Evolutionary conservation across 2,888 invertebrate species (phyloP).

Genomic region (Thecophora atra): DNA sequence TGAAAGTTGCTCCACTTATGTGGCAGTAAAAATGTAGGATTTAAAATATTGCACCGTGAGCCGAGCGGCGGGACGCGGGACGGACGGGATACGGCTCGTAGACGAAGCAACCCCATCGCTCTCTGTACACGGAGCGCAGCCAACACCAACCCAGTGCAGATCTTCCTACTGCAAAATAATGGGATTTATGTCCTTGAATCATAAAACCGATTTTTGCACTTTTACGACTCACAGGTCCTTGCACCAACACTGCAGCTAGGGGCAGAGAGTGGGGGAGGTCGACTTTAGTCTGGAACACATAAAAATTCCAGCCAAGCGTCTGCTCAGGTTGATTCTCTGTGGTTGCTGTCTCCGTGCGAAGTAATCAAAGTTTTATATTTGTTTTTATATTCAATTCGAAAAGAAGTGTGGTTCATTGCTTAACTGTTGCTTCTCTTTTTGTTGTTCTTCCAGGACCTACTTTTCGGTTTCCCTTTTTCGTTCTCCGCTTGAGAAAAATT

Average conservation of each 20-base stretch:
- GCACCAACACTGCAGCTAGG: constrained; percentile 50
- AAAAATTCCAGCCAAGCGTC: not conserved
- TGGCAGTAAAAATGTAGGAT: constrained; percentile 60
- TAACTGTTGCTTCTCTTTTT: constrained; percentile 28
- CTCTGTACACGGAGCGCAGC: constrained; percentile 29
- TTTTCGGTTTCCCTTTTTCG: not conserved
- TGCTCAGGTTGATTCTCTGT: not conserved
- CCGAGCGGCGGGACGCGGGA: constrained; percentile 26
- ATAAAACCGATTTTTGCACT: constrained; percentile 52
- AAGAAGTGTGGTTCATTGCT: constrained; percentile 43
- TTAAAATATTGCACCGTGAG: constrained; percentile 57
- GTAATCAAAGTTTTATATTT: constrained; percentile 57
- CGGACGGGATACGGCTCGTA: not conserved
- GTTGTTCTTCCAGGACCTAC: not conserved
- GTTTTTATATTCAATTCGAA: constrained; percentile 59
- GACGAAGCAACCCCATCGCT: not conserved
- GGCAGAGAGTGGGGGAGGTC: not conserved
- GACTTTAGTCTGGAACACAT: no score
- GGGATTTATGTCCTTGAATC: constrained; percentile 50
- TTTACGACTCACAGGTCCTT: constrained; percentile 55
- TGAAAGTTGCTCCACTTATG: constrained; percentile 46
- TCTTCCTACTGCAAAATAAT: constrained; percentile 60
- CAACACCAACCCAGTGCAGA: constrained; percentile 41
- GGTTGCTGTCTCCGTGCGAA: constrained; percentile 28
- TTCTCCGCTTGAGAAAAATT: constrained; percentile 3